phyloP scores from a whole-genome alignment of 92 coral and sea anemone species.

The Anthopleura xanthogrammica region DNA sequence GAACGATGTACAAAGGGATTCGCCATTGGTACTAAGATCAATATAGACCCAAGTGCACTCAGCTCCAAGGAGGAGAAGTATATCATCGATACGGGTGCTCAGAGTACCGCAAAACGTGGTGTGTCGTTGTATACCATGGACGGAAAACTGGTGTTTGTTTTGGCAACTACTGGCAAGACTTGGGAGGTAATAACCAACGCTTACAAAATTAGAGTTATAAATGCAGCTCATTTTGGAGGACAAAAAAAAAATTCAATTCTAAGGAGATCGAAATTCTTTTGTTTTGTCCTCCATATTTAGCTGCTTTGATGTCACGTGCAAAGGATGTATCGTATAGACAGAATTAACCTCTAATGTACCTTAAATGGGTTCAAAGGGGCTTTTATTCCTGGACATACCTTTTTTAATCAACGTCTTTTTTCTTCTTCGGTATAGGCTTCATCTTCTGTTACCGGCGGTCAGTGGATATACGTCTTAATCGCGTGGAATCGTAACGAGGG shows the following conservation, averaged over 20 bases:
- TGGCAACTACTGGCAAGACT: constrained; percentile 68
- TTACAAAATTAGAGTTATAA: too few species aligned
- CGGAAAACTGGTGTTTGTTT: constrained; percentile 63
- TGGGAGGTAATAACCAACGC: constrained; percentile 76
- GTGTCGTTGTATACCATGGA: constrained; percentile 59
- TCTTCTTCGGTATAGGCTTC: constrained; percentile 42
- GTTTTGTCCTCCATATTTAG: too few species aligned
- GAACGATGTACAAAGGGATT: constrained; percentile 74
- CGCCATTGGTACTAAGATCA: constrained; percentile 68
- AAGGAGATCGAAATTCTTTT: too few species aligned
- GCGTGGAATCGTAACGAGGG: constrained; percentile 88
- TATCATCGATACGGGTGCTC: constrained; percentile 87
- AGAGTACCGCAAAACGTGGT: constrained; percentile 81
- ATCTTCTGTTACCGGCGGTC: constrained; percentile 45
- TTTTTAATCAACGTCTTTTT: not conserved
- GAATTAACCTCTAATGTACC: too few species aligned
- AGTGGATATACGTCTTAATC: constrained; percentile 75
- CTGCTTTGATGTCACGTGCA: too few species aligned
- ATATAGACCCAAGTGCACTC: constrained; percentile 36
- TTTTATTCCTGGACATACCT: not conserved
- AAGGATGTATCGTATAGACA: too few species aligned
- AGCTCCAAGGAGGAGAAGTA: constrained; percentile 68
- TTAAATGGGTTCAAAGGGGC: too few species aligned
- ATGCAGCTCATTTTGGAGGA: too few species aligned
- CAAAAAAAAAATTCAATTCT: too few species aligned